phyloP scores from a whole-genome alignment of 1,140 invertebrate species.

The Hylaeus volcanicus region DNA sequence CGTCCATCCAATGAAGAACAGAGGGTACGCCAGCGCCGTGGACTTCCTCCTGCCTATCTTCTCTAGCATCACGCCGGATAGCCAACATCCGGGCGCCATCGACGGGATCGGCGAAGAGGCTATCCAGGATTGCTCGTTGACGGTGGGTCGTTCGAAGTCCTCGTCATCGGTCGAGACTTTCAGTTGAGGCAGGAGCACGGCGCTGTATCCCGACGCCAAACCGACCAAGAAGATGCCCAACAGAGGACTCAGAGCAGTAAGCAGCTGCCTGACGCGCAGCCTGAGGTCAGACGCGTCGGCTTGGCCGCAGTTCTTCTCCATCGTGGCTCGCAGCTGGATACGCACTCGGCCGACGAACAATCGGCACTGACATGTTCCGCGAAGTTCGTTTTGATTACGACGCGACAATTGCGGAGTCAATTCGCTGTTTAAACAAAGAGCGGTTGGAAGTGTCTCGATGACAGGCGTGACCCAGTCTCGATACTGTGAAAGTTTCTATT shows the following conservation, averaged over 20 bases:
- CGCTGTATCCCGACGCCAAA: conserved; percentile 83
- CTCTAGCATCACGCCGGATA: conserved; percentile 84
- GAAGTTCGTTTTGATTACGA: not conserved
- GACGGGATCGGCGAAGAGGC: conserved; percentile 83
- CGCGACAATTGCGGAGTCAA: not conserved
- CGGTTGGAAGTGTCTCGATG: too few relatives aligned
- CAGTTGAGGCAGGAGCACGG: conserved; percentile 84
- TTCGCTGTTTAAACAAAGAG: too few relatives aligned
- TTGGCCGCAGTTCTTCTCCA: not conserved
- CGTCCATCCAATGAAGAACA: conserved; percentile 86
- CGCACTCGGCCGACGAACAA: not conserved
- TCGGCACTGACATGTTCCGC: not conserved
- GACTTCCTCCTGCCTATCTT: conserved; percentile 84
- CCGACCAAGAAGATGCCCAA: conserved; percentile 81
- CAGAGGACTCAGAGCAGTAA: conserved; percentile 81
- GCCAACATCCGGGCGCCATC: conserved; percentile 83
- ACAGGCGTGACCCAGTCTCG: too few relatives aligned
- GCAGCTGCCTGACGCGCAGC: conserved; percentile 70
- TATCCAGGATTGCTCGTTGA: conserved; percentile 83
- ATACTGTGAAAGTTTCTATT: too few relatives aligned
- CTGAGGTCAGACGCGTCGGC: conserved; percentile 11
- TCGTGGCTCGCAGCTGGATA: not conserved
- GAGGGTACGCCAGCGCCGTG: conserved; percentile 82
- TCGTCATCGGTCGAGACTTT: conserved; percentile 46
- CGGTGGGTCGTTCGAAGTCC: conserved; percentile 50